These are phyloP conservation scores for Microplitis mediator DNA, from an alignment of 1,140 invertebrate species.

Conservation along the genomic window DNA sequence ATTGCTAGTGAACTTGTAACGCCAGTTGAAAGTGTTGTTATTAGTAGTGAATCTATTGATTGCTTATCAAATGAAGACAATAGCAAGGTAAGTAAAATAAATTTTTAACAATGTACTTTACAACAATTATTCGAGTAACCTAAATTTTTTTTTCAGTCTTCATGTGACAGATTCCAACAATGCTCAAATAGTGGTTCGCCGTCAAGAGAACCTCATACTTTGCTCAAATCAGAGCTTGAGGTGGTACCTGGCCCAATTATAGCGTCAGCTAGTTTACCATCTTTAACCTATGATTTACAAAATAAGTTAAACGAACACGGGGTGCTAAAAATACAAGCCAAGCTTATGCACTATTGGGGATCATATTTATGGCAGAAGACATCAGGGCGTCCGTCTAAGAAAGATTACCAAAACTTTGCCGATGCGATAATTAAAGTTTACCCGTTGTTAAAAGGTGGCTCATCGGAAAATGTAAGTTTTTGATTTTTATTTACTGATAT, in stretches of 20 bases:
- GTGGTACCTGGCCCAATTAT: not conserved
- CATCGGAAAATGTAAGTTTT: not conserved
- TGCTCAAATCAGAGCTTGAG: not conserved
- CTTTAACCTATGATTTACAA: not conserved
- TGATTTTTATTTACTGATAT: not conserved
- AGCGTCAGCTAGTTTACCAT: not conserved
- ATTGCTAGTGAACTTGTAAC: no score
- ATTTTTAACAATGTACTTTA: no score
- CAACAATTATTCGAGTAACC: no score
- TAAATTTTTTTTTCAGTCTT: no score
- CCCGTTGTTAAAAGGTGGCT: not conserved
- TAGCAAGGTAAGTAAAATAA: no score
- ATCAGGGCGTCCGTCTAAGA: not conserved
- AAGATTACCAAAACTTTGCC: not conserved
- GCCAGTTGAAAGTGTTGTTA: no score
- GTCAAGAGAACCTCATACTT: no score
- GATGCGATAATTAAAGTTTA: not conserved
- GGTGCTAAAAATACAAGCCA: not conserved
- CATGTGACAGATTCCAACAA: no score
- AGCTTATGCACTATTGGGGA: not conserved
- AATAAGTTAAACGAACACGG: not conserved
- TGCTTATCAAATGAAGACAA: no score
- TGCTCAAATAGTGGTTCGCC: no score
- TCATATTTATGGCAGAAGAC: not conserved
- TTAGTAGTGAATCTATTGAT: no score